These are phyloP conservation scores for Trinorchestia longiramus DNA, from an alignment of 1,140 invertebrate species.

Conservation along the genomic window DNA sequence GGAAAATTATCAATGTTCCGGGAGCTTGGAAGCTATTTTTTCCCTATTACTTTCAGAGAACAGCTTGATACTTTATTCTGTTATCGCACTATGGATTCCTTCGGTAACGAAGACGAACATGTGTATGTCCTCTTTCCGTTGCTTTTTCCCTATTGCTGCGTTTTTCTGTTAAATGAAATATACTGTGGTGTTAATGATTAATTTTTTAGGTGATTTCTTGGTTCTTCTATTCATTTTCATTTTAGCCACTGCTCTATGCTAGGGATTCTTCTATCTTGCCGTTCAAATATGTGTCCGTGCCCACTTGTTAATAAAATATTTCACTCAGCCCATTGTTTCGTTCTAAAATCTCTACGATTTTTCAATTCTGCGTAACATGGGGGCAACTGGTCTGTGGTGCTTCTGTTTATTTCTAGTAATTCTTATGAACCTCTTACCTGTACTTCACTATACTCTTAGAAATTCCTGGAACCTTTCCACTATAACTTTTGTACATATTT, in stretches of 20 bases:
- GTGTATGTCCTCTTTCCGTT: neutral
- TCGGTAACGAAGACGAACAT: neutral
- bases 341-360: neutral
- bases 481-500: neutral
- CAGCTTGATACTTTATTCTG: neutral
- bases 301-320: neutral
- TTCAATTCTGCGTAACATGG: neutral
- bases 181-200: neutral
- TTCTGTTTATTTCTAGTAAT: neutral
- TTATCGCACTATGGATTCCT: neutral
- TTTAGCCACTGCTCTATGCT: neutral
- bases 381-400: neutral
- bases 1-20: too few relatives aligned
- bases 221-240: neutral
- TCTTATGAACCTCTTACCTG: neutral
- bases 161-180: neutral
- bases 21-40: neutral
- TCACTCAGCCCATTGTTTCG: neutral
- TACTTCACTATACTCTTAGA: neutral
- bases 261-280: neutral
- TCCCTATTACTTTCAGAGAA: neutral
- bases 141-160: neutral
- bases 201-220: neutral
- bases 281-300: neutral
- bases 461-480: neutral